Evolutionary conservation across 2,113 vertebrate genomes (phyloP).

Genomic region (Paraplagusia blochii): DNA sequence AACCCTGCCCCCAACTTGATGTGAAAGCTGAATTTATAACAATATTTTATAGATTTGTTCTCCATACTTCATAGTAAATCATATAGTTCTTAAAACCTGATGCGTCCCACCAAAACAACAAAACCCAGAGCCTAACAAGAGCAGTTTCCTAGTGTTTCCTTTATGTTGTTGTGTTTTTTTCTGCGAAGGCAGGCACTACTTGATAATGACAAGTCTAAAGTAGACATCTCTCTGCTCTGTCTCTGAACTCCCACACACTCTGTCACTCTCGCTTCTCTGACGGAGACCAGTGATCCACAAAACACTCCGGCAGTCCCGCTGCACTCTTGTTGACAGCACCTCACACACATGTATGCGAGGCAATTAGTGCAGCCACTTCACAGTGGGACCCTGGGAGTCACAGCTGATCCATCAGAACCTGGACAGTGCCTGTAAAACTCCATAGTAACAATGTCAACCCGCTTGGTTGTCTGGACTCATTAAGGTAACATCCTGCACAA

Average conservation of each 20-base stretch:
- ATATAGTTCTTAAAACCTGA: too few species aligned
- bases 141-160: not conserved
- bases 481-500: too few species aligned
- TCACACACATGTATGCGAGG: not conserved
- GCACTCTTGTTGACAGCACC: constrained; percentile 25
- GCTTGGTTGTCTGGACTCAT: not conserved
- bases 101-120: not conserved
- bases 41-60: too few species aligned
- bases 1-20: too few species aligned
- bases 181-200: constrained; percentile 27
- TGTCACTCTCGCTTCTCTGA: constrained; percentile 34
- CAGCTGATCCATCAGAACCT: constrained; percentile 3
- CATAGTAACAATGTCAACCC: not conserved
- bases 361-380: constrained; percentile 23
- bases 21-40: too few species aligned
- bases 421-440: not conserved
- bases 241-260: constrained; percentile 28
- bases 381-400: constrained; percentile 14
- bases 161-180: constrained; percentile 9
- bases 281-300: constrained; percentile 46
- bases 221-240: constrained; percentile 29
- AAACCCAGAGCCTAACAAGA: not conserved
- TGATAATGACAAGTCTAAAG: constrained; percentile 31
- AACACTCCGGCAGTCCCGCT: constrained; percentile 53
- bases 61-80: too few species aligned